A percentile compares a stretch with the other conserved stretches of the same genome.
phyloP scores from a whole-genome alignment of 2,113 vertebrate species.

The Coptodon bakossiorum region DNA sequence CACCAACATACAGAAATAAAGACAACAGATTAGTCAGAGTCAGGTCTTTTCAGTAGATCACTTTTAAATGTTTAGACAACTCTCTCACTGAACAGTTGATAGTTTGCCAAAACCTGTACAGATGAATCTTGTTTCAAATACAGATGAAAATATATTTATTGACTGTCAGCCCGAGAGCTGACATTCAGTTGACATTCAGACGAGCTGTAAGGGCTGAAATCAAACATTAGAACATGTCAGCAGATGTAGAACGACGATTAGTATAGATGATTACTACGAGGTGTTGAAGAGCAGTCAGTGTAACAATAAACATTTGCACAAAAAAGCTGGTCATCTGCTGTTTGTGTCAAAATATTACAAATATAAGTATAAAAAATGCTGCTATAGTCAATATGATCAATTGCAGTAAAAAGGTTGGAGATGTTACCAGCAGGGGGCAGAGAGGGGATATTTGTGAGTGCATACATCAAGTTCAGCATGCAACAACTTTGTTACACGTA shows the following conservation, averaged over 20 bases:
- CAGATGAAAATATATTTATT: background rate
- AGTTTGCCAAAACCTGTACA: background rate
- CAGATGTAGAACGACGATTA: accelerated
- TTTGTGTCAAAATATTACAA: background rate
- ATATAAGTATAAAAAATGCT: background rate
- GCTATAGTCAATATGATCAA: accelerated
- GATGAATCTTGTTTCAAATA: accelerated
- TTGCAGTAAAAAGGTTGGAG: background rate
- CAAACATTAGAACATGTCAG: background rate
- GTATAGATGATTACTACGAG: accelerated
- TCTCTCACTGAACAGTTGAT: accelerated
- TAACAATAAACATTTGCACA: background rate
- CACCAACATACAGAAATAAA: background rate
- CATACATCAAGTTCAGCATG: background rate
- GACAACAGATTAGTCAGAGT: background rate
- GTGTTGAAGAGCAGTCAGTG: background rate
- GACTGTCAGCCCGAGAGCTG: background rate
- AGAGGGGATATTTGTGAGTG: accelerated
- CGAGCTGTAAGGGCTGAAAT: background rate
- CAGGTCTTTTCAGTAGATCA: background rate
- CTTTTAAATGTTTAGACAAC: background rate
- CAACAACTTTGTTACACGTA: too few species aligned
- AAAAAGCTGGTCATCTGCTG: accelerated
- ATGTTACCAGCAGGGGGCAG: background rate
- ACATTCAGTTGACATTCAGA: background rate